These are phyloP conservation scores for Hirtodrosophila alboralis DNA, from an alignment of 2,888 invertebrate species.

Conservation along the genomic window DNA sequence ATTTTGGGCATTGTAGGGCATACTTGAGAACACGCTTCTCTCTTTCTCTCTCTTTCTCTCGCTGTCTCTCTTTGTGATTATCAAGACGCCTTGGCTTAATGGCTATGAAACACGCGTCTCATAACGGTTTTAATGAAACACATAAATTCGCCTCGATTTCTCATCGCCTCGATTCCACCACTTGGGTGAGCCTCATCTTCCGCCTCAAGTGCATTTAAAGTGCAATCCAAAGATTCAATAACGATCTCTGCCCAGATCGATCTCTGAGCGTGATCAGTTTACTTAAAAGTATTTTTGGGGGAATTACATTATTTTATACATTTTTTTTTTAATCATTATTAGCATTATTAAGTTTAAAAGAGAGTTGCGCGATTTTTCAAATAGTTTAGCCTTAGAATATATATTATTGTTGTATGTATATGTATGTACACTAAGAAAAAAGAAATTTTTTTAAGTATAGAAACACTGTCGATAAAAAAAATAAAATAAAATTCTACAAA, in stretches of 20 bases:
- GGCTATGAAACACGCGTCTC: conserved; percentile 69
- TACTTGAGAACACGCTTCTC: conserved; percentile 4
- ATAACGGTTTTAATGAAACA: conserved; percentile 78
- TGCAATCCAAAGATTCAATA: conserved; percentile 24
- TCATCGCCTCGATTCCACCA: conserved; percentile 60
- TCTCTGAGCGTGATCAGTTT: conserved; percentile 62
- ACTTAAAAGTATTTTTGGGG: conserved; percentile 37
- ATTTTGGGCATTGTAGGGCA: conserved; percentile 51
- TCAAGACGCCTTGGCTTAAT: conserved; percentile 69
- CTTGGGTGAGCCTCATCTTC: conserved; percentile 67
- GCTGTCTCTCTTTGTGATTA: conserved; percentile 11
- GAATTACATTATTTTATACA: conserved; percentile 24
- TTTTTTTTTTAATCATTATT: conserved; percentile 20
- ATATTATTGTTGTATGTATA: too few relatives aligned
- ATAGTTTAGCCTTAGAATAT: conserved; percentile 35
- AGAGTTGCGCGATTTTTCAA: conserved; percentile 14
- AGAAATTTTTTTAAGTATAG: too few relatives aligned
- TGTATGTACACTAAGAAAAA: too few relatives aligned
- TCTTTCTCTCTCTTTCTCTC: conserved; percentile 4
- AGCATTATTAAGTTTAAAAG: conserved; percentile 34
- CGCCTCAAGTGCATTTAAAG: conserved; percentile 41
- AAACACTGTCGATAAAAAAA: too few relatives aligned
- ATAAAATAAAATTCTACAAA: too few relatives aligned
- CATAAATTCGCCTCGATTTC: conserved; percentile 64
- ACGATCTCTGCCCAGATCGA: conserved; percentile 18